Percentiles rank a stretch among this genome's conserved stretches.
phyloP scores from a whole-genome alignment of 2,888 invertebrate genomes.

The Eristalis arbustorum region DNA sequence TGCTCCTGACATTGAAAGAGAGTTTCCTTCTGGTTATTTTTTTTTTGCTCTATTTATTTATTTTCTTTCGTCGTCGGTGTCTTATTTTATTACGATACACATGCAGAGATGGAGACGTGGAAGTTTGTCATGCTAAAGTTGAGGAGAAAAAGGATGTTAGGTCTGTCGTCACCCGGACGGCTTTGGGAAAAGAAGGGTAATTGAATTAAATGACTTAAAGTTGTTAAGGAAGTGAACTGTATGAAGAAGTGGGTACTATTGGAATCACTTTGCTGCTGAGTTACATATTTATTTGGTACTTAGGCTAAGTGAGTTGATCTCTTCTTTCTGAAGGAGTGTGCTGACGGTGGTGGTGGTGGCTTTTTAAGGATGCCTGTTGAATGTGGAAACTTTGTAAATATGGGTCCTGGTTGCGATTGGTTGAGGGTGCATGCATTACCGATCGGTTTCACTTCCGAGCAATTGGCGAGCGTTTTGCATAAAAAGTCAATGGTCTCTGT shows the following conservation, averaged over 20 bases:
- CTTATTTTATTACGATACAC: slow-evolving; percentile 33
- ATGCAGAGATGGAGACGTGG: not conserved
- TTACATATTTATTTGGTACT: slow-evolving; percentile 7
- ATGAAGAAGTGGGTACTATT: not conserved
- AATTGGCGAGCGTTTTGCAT: not conserved
- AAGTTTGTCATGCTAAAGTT: slow-evolving; percentile 40
- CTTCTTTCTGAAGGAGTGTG: not conserved
- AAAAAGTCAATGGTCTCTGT: not conserved
- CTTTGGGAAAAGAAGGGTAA: slow-evolving; percentile 1
- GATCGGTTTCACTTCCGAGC: not conserved
- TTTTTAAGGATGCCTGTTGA: not conserved
- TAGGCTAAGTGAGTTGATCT: not conserved
- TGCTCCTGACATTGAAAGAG: slow-evolving; percentile 61
- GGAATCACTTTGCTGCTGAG: not conserved
- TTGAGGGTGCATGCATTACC: not conserved
- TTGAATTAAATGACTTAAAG: slow-evolving; percentile 47
- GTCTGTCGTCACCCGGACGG: not conserved
- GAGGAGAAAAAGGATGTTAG: not conserved
- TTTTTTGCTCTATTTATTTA: not conserved
- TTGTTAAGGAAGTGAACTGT: slow-evolving; percentile 13
- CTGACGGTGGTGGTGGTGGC: not conserved
- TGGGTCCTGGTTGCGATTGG: not conserved
- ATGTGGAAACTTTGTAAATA: not conserved
- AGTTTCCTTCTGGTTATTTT: slow-evolving; percentile 46
- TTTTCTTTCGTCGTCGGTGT: slow-evolving; percentile 42